Conservation (phyloP, 2,113 vertebrate genomes). For the Boulengeromyrus knoepffleri region DNA sequence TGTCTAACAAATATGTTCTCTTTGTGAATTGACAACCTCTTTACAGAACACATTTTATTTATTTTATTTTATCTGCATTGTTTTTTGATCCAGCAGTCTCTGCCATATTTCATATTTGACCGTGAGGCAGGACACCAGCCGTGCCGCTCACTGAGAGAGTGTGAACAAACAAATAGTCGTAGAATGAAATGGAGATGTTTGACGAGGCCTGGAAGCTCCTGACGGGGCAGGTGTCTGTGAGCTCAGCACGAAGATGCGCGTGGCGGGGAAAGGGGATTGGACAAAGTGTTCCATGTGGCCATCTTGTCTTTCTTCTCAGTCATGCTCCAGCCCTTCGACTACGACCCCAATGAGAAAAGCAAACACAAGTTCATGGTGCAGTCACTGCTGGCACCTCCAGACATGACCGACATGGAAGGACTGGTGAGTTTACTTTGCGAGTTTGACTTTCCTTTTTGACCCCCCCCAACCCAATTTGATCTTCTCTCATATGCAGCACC, state of each 20-base stretch:
- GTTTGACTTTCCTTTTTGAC: neutral
- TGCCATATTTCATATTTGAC: neutral
- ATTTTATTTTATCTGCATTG: neutral
- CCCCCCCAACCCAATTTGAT: neutral
- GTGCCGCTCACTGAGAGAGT: neutral
- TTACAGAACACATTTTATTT: neutral
- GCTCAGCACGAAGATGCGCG: neutral
- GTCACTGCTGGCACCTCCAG: conserved; percentile 87
- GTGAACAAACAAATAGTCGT: neutral
- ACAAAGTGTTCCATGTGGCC: neutral
- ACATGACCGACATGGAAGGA: conserved; percentile 97
- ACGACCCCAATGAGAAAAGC: conserved; percentile 98
- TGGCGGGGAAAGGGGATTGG: neutral
- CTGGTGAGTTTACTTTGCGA: conserved; percentile 75
- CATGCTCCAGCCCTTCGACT: conserved; percentile 99
- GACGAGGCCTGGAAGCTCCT: neutral
- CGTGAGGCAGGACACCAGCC: neutral
- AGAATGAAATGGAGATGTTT: neutral
- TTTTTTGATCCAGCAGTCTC: neutral
- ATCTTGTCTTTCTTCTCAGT: conserved; percentile 61
- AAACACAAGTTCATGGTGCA: conserved; percentile 99
- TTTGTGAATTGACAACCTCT: neutral
- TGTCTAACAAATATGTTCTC: neutral
- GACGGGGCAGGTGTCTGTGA: neutral
- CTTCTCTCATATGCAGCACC: neutral